Conservation (phyloP, 2,888 invertebrate genomes). For the Nezara viridula region DNA sequence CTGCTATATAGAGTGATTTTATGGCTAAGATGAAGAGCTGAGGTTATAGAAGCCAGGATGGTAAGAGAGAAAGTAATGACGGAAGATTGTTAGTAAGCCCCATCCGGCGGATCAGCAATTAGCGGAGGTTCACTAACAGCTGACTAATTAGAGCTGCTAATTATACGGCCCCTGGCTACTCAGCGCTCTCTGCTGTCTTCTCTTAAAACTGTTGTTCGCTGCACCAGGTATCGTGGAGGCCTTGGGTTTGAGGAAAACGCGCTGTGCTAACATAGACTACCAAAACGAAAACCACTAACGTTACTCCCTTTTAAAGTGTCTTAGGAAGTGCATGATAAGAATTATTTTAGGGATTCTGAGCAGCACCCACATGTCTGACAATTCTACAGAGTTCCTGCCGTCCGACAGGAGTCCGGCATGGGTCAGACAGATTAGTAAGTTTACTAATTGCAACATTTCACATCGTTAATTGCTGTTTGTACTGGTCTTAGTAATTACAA, state of each 20-base stretch:
- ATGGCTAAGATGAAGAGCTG: background rate
- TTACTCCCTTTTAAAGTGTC: background rate
- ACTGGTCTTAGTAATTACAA: no score
- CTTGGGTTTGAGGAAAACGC: background rate
- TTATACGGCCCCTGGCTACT: conserved; percentile 1
- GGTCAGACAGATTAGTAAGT: no score
- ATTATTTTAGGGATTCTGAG: no score
- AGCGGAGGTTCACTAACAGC: background rate
- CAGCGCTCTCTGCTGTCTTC: background rate
- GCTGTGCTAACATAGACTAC: no score
- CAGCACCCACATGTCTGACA: no score
- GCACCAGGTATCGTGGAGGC: background rate
- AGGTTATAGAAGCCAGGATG: background rate
- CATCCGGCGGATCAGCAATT: background rate
- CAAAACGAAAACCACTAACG: background rate
- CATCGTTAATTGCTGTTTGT: no score
- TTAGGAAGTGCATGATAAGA: no score
- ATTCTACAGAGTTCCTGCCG: no score
- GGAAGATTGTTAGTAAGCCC: background rate
- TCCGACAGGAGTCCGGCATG: no score
- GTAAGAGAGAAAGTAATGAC: background rate
- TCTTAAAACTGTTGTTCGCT: background rate
- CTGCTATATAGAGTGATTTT: background rate
- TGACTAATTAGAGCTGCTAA: conserved; percentile 2
- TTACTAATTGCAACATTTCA: no score